phyloP scores from a whole-genome alignment of 2,113 vertebrate species.

The Holacanthus passer region DNA sequence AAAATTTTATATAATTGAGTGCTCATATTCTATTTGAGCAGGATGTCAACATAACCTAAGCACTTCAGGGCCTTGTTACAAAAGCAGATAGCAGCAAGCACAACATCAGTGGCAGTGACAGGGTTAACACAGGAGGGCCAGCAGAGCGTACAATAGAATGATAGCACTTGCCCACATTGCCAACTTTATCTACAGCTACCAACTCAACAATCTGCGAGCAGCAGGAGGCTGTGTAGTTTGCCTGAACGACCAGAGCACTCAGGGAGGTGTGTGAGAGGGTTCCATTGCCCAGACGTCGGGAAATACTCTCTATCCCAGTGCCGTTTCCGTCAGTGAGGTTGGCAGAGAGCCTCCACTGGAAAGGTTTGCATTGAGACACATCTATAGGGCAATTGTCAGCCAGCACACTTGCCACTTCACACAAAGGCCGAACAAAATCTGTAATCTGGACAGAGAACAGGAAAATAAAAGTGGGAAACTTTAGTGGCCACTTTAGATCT shows the following conservation, averaged over 20 bases:
- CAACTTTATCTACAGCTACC: conserved; percentile 74
- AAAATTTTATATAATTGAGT: too few relatives aligned
- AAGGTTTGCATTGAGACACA: conserved; percentile 53
- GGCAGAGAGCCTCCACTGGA: conserved; percentile 73
- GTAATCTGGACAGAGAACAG: conserved; percentile 71
- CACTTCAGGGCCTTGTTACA: conserved; percentile 3
- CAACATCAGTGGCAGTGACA: conserved; percentile 67
- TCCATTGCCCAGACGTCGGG: conserved; percentile 66
- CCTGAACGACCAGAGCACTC: conserved; percentile 12
- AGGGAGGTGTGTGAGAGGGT: conserved; percentile 35
- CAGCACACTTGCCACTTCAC: conserved; percentile 47
- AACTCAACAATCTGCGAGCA: conserved; percentile 79
- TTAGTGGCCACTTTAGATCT: not conserved
- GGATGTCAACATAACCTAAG: not conserved
- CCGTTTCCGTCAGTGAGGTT: conserved; percentile 77
- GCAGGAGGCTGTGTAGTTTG: conserved; percentile 76
- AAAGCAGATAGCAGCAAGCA: conserved; percentile 65
- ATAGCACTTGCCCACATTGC: conserved; percentile 81
- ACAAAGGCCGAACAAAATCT: conserved; percentile 77
- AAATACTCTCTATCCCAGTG: conserved; percentile 68
- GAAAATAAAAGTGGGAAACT: not conserved
- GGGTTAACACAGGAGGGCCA: conserved; percentile 35
- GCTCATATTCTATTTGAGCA: not conserved
- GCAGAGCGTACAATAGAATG: conserved; percentile 62
- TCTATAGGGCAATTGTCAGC: conserved; percentile 62